phyloP scores from a whole-genome alignment of 64 coral and sea anemone species.

The Pocillopora verrucosa region DNA sequence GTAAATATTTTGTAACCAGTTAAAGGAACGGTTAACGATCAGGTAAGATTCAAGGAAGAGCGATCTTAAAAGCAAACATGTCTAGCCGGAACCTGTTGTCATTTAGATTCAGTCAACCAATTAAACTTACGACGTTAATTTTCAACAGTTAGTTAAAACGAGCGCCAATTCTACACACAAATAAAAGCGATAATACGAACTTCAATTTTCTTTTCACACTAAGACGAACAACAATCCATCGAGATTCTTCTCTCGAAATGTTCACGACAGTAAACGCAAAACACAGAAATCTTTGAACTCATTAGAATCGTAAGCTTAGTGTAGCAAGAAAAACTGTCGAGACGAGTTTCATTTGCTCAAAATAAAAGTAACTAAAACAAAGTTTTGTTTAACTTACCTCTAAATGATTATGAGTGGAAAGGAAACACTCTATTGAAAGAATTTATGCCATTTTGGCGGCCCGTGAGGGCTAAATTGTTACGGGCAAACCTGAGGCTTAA shows the following conservation, averaged over 20 bases:
- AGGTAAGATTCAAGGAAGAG: too few species aligned
- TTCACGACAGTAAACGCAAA: not conserved
- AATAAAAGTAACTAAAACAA: not conserved
- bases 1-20: too few species aligned
- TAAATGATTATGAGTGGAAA: not conserved
- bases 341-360: not conserved
- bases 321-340: not conserved
- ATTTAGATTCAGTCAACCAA: not conserved
- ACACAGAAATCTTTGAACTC: not conserved
- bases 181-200: too few species aligned
- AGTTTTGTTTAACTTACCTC: not conserved
- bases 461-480: not conserved
- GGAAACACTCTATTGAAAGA: not conserved
- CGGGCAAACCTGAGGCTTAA: not conserved
- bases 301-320: not conserved
- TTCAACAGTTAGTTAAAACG: not conserved
- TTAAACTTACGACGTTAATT: not conserved
- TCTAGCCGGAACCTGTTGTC: not conserved
- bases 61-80: too few species aligned
- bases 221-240: too few species aligned
- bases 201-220: too few species aligned
- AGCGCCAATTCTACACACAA: too few species aligned
- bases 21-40: too few species aligned
- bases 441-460: constrained; percentile 10
- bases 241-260: not conserved